phyloP scores from a whole-genome alignment of 2,888 invertebrate species.

The Polia nebulosa region DNA sequence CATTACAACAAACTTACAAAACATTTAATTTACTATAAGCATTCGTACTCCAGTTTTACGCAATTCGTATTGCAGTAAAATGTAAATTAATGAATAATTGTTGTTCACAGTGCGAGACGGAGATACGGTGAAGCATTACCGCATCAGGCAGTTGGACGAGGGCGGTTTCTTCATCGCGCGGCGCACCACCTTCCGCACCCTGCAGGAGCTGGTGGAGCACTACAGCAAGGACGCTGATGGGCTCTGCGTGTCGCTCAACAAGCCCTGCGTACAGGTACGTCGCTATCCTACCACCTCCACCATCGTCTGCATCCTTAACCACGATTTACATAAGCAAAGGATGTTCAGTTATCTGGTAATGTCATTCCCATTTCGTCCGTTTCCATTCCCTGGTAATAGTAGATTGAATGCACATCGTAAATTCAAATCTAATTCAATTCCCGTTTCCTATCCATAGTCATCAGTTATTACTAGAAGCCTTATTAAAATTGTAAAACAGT shows the following conservation, averaged over 20 bases:
- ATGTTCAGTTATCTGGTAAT: constrained; percentile 47
- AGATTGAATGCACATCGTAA: constrained; percentile 47
- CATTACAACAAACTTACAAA: constrained; percentile 63
- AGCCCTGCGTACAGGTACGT: constrained; percentile 97
- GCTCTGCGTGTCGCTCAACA: constrained; percentile 98
- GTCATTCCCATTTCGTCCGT: constrained; percentile 32
- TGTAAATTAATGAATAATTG: constrained; percentile 66
- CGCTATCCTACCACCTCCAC: neutral
- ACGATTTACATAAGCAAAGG: constrained; percentile 29
- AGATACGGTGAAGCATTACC: constrained; percentile 99
- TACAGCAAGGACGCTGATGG: constrained; percentile 99
- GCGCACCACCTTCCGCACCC: constrained; percentile 98
- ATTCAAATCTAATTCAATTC: constrained; percentile 54
- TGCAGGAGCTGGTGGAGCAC: constrained; percentile 99
- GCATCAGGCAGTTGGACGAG: constrained; percentile 99
- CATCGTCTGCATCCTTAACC: neutral
- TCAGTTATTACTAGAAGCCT: constrained; percentile 56
- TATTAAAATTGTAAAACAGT: constrained; percentile 62
- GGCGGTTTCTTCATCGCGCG: constrained; percentile 99
- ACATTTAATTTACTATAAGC: constrained; percentile 57
- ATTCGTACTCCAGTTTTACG: constrained; percentile 59
- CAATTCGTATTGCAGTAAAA: constrained; percentile 64
- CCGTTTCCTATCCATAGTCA: constrained; percentile 63
- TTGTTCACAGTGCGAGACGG: constrained; percentile 97
- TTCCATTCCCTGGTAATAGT: constrained; percentile 42